Evolutionary conservation across 2,797 vertebrate species (phyloP), one percentile per base, ranked within the genome.

Genomic region (Poeciliopsis paucimaculata): DNA sequence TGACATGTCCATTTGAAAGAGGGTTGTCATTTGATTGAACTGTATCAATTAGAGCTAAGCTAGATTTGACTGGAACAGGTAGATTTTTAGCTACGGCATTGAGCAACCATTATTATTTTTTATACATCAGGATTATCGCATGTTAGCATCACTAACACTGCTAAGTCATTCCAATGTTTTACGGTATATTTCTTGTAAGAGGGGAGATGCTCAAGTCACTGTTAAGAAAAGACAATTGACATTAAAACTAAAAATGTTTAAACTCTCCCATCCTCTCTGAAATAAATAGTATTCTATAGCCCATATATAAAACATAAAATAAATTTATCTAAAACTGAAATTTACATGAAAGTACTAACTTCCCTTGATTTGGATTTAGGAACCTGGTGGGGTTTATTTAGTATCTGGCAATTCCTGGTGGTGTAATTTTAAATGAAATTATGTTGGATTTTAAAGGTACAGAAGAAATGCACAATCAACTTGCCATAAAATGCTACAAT

Each of bases 1-100:
- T 72, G 75, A 80, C 79, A 82, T 46, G 84, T 77, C 47, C 66
- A 41, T 45, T 71, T 28, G 41, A 5, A 45, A 45, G 13, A 45
- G 26, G 41, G 68, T 6, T 45, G 68, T 71, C 68, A 71, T 28
- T 71, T n/a, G 2, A 28, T 16, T 71, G 41, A 28, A 20, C 23
- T 41, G 66, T 43, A 43, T 43, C 26, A 36, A 45, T 43, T 45
- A 13, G 66, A 23, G 2, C 26, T 34, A 41, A 41, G 9, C 10
- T 43, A 10, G 23, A 70, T 43, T 70, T 43, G 39, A 43, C 43
- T 43, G 66, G 10, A 43, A 43, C 66, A 26, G 39, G 10, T 70
- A n/a, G n/a, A 57, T 23, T 39, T 31, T 26, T 34, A 3, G 23
- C 15, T 36, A 8, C 62, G 39, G 34, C 31, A 36, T 4, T 18